phyloP scores from a whole-genome alignment of 2,888 invertebrate species.

The Pomacea canaliculata region DNA sequence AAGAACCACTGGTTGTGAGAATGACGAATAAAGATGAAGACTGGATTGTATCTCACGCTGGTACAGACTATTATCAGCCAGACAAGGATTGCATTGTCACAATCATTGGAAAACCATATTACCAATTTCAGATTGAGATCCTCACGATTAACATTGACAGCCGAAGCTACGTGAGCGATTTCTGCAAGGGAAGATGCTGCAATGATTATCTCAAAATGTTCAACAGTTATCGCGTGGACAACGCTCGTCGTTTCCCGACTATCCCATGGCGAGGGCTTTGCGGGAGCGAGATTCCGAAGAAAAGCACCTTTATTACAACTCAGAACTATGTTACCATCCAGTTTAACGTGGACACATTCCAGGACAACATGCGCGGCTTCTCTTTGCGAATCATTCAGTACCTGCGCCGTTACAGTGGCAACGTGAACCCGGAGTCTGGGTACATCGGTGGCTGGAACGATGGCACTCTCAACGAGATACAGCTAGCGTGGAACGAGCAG shows the following conservation, averaged over 20 bases:
- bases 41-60: slow-evolving; percentile 33
- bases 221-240: slow-evolving; percentile 49
- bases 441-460: slow-evolving; percentile 54
- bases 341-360: slow-evolving; percentile 42
- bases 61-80: slow-evolving; percentile 34
- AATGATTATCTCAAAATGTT: slow-evolving; percentile 46
- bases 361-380: slow-evolving; percentile 44
- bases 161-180: slow-evolving; percentile 30
- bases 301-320: slow-evolving; percentile 39
- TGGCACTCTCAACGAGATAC: slow-evolving; percentile 42
- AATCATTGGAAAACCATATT: slow-evolving; percentile 40
- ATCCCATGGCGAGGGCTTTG: slow-evolving; percentile 46
- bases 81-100: slow-evolving; percentile 44
- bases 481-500: slow-evolving; percentile 46
- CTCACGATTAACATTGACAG: slow-evolving; percentile 38
- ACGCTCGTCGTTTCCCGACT: slow-evolving; percentile 45
- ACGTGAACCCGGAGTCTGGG: slow-evolving; percentile 43
- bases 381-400: slow-evolving; percentile 39
- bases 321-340: slow-evolving; percentile 48
- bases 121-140: slow-evolving; percentile 42
- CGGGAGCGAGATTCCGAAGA: slow-evolving; percentile 38
- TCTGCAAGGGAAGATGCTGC: slow-evolving; percentile 37
- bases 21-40: slow-evolving; percentile 33
- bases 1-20: slow-evolving; percentile 33
- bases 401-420: slow-evolving; percentile 41